phyloP scores from a whole-genome alignment of 2,113 vertebrate genomes.

The Lathamus discolor region DNA sequence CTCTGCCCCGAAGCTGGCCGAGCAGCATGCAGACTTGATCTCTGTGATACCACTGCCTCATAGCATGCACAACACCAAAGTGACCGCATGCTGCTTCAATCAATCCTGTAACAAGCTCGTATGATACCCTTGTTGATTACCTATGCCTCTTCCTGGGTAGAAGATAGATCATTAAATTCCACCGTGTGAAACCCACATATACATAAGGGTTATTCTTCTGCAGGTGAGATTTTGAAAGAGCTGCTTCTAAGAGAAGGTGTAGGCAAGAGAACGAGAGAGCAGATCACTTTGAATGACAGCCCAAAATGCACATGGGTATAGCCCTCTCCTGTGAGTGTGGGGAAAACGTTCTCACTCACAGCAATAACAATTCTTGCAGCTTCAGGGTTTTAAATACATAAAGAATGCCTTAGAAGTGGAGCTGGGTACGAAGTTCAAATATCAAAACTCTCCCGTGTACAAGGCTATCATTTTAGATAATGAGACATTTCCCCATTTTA shows the following conservation, averaged over 20 bases:
- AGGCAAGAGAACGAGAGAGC: not conserved
- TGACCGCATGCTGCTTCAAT: not conserved
- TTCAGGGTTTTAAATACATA: not conserved
- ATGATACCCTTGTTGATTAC: not conserved
- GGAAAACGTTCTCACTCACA: not conserved
- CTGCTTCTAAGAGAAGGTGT: not conserved
- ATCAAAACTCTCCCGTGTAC: slow-evolving; percentile 27
- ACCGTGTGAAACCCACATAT: not conserved
- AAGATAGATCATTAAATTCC: not conserved
- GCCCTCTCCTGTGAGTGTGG: not conserved
- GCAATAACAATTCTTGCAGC: not conserved
- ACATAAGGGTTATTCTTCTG: not conserved
- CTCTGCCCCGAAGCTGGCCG: not conserved
- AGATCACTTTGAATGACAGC: slow-evolving; percentile 4
- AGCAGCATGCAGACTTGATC: not conserved
- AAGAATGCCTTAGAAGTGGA: not conserved
- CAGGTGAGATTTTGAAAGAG: not conserved
- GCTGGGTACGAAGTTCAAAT: slow-evolving; percentile 36
- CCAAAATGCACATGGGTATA: not conserved
- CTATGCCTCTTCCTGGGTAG: not conserved
- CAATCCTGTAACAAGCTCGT: not conserved
- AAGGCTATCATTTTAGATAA: slow-evolving; percentile 64
- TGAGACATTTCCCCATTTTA: slow-evolving; percentile 56
- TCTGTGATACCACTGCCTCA: not conserved
- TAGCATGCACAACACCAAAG: not conserved